Evolutionary conservation across 2,113 vertebrate species (phyloP).

Genomic region (Ascaphus truei): DNA sequence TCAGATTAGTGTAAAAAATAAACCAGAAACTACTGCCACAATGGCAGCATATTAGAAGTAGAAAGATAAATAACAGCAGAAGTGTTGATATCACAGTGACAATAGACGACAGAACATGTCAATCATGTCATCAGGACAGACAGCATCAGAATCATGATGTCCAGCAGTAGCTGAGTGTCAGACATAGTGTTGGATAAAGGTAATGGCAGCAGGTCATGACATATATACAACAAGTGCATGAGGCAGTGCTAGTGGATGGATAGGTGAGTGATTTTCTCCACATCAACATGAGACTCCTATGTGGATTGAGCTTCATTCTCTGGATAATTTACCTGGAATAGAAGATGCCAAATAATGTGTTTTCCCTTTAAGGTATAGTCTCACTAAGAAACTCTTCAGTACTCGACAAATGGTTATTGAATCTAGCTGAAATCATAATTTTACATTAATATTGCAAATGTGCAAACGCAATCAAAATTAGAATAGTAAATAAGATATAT

Average conservation of each 20-base stretch:
- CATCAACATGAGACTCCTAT: background rate
- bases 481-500: too few species aligned
- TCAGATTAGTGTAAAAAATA: too few species aligned
- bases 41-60: background rate
- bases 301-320: too few species aligned
- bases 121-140: conserved; percentile 20
- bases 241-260: background rate
- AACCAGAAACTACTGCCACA: too few species aligned
- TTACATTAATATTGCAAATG: too few species aligned
- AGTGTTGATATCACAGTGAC: background rate
- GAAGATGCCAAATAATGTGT: too few species aligned
- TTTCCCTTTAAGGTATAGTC: too few species aligned
- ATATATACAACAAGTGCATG: conserved; percentile 11
- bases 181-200: conserved; percentile 8
- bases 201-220: conserved; percentile 2
- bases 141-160: background rate
- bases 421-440: too few species aligned
- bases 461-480: too few species aligned
- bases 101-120: conserved; percentile 26
- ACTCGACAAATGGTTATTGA: too few species aligned
- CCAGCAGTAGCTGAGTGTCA: background rate
- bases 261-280: conserved; percentile 13
- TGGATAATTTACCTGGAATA: background rate
- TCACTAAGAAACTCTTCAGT: too few species aligned
- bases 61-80: background rate